phyloP scores from a whole-genome alignment of 2,797 vertebrate genomes.

The Brachyrhaphis roseni region DNA sequence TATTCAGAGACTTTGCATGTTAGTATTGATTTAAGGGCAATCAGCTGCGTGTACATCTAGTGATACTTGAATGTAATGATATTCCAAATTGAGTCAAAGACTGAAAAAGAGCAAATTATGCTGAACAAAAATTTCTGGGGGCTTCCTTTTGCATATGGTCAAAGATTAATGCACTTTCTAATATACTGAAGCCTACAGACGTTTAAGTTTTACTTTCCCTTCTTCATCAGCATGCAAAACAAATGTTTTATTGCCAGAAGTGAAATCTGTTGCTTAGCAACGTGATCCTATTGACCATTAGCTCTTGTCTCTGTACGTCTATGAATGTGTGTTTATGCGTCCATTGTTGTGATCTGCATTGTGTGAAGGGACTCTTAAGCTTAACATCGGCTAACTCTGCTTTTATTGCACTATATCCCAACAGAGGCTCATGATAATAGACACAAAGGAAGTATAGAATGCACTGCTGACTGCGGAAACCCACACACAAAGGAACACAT shows the following conservation, averaged over 20 bases:
- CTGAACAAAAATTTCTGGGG: not conserved
- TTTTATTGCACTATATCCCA: conserved; percentile 37
- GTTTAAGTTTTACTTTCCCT: conserved; percentile 23
- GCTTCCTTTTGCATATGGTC: conserved; percentile 3
- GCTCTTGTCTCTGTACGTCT: conserved; percentile 21
- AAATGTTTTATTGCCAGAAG: conserved; percentile 33
- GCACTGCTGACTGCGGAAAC: conserved; percentile 25
- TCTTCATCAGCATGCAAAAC: conserved; percentile 31
- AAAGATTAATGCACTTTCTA: conserved; percentile 5
- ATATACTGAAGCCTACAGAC: conserved; percentile 17
- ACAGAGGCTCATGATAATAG: conserved; percentile 15
- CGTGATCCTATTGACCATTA: conserved; percentile 53
- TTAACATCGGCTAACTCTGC: conserved; percentile 33
- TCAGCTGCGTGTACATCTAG: not conserved
- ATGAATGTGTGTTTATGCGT: conserved; percentile 29
- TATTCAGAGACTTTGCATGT: not conserved
- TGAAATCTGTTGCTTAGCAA: conserved; percentile 65
- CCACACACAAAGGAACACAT: conserved; percentile 26
- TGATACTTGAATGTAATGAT: not conserved
- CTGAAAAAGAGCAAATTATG: not conserved
- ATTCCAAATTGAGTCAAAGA: conserved; percentile 20
- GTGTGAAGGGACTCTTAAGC: conserved; percentile 39
- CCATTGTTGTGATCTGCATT: conserved; percentile 39
- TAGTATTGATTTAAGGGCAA: not conserved
- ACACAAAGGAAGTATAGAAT: conserved; percentile 23